These are phyloP conservation scores for Cinclus cinclus DNA, from an alignment of 2,113 vertebrate species.

Conservation along the genomic window DNA sequence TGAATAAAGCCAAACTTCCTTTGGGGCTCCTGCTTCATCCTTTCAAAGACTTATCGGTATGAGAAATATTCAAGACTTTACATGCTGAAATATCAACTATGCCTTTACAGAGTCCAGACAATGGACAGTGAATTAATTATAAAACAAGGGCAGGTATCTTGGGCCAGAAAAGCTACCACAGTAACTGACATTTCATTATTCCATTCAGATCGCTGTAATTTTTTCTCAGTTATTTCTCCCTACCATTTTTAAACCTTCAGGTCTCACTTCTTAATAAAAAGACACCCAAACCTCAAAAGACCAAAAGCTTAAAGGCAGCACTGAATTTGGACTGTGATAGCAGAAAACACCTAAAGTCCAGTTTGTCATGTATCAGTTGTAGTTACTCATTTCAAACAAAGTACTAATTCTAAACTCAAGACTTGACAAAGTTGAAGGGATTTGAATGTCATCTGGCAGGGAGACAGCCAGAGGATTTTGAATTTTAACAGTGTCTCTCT, in stretches of 20 bases:
- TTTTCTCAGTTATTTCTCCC: background rate
- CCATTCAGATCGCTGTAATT: background rate
- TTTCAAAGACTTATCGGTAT: conserved; percentile 97
- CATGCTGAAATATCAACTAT: background rate
- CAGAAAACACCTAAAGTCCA: background rate
- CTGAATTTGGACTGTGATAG: background rate
- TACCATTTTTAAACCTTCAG: background rate
- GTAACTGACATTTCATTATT: background rate
- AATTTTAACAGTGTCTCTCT: background rate
- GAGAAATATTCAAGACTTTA: conserved; percentile 46
- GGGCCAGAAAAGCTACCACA: background rate
- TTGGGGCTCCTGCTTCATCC: conserved; percentile 95
- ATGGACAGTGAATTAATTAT: background rate
- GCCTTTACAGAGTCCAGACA: background rate
- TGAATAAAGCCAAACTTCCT: conserved; percentile 98
- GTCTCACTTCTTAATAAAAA: background rate
- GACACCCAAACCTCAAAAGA: background rate
- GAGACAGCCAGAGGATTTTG: background rate
- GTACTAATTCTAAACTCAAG: background rate
- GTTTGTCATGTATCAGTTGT: background rate
- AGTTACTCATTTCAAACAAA: background rate
- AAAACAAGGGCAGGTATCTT: background rate
- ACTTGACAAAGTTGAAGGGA: background rate
- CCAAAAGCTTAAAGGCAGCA: background rate
- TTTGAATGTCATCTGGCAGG: background rate